These are phyloP conservation scores for Petrolisthes manimaculis DNA, from an alignment of 2,888 invertebrate genomes.

Conservation along the genomic window DNA sequence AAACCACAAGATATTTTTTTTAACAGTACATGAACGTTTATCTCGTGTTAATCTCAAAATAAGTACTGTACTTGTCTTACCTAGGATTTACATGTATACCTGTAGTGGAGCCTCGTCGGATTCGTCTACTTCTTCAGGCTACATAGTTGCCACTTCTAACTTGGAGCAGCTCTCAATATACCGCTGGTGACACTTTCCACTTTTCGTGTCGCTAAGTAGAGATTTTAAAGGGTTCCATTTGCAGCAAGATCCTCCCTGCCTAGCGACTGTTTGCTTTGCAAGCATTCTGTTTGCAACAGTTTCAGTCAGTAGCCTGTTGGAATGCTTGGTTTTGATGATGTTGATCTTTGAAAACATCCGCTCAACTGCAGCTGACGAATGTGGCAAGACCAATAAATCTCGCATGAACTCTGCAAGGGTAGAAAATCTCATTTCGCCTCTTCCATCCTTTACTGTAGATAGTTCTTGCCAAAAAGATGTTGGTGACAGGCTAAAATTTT, in stretches of 20 bases:
- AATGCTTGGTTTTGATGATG: constrained; percentile 25
- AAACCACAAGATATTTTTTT: too few relatives aligned
- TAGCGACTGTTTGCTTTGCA: constrained; percentile 26
- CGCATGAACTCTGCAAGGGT: constrained; percentile 35
- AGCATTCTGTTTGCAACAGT: too few relatives aligned
- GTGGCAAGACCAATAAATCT: constrained; percentile 26
- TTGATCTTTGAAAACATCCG: constrained; percentile 28
- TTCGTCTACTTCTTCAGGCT: constrained; percentile 7
- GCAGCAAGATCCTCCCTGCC: constrained; percentile 27
- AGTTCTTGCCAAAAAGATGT: constrained; percentile 43
- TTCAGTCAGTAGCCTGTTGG: too few relatives aligned
- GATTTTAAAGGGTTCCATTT: constrained; percentile 17
- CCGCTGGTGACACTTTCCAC: constrained; percentile 28
- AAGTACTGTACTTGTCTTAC: constrained; percentile 14
- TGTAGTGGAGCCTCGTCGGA: constrained; percentile 14
- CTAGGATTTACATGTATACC: constrained; percentile 23
- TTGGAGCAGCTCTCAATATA: constrained; percentile 21
- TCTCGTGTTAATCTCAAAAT: constrained; percentile 8
- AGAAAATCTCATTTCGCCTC: constrained; percentile 5
- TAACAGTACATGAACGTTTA: not conserved
- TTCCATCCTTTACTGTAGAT: constrained; percentile 26
- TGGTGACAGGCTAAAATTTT: constrained; percentile 2
- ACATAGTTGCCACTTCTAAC: constrained; percentile 29
- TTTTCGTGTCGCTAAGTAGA: constrained; percentile 22
- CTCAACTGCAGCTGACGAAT: constrained; percentile 33